Evolutionary conservation across 2,113 vertebrate genomes (phyloP).

Genomic region (Charina bottae): DNA sequence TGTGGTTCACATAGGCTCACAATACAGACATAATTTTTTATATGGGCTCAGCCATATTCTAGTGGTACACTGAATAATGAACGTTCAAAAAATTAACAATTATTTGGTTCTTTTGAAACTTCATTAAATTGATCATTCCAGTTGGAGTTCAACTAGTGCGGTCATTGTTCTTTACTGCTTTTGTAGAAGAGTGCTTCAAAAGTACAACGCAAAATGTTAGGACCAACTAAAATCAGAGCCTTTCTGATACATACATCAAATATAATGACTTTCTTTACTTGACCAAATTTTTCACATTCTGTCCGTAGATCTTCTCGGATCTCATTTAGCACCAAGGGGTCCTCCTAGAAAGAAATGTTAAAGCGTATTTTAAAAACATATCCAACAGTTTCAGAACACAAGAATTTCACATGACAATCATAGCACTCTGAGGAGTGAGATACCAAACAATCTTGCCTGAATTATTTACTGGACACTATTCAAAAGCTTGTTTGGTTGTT

Average conservation of each 20-base stretch:
- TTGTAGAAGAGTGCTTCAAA: not conserved
- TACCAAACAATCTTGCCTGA: not conserved
- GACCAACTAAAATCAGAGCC: constrained; percentile 4
- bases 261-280: constrained; percentile 93
- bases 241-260: constrained; percentile 88
- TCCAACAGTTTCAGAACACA: not conserved
- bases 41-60: not conserved
- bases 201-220: not conserved
- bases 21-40: not conserved
- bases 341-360: constrained; percentile 80
- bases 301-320: constrained; percentile 92
- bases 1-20: not conserved
- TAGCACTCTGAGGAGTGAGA: not conserved
- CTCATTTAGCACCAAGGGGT: constrained; percentile 93
- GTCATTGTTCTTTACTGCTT: not conserved
- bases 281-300: constrained; percentile 96
- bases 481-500: not conserved
- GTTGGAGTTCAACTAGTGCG: not conserved
- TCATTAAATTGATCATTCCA: not conserved
- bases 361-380: not conserved
- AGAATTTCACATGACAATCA: not conserved
- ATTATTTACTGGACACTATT: not conserved
- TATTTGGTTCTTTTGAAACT: not conserved
- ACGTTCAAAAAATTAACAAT: not conserved
- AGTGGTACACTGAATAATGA: not conserved